Conservation (phyloP, 2,113 vertebrate genomes). For the Heterotis niloticus region DNA sequence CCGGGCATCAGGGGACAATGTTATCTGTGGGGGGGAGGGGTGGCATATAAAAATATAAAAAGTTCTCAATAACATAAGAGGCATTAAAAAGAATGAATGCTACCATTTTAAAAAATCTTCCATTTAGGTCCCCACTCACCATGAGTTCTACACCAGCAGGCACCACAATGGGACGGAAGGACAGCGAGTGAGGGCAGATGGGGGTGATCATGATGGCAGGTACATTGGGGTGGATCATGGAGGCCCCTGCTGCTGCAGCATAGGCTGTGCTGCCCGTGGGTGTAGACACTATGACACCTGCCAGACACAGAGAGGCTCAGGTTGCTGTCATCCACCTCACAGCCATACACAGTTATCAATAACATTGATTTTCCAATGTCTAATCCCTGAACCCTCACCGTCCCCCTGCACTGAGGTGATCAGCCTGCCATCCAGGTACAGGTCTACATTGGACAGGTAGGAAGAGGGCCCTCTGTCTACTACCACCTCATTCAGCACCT, state of each 20-base stretch:
- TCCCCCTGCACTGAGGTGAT: conserved; percentile 77
- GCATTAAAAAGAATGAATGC: no score
- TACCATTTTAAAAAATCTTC: no score
- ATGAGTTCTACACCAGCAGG: conserved; percentile 74
- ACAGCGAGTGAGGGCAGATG: conserved; percentile 76
- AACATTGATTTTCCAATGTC: no score
- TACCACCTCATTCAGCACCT: conserved; percentile 76
- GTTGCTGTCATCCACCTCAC: no score
- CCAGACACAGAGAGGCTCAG: not conserved
- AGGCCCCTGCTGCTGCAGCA: conserved; percentile 70
- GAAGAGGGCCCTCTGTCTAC: conserved; percentile 74
- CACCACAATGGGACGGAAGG: conserved; percentile 75
- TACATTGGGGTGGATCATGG: conserved; percentile 77
- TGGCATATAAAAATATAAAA: not conserved
- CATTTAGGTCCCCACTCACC: conserved; percentile 45
- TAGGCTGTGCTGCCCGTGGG: conserved; percentile 73
- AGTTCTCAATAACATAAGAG: no score
- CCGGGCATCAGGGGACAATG: conserved; percentile 69
- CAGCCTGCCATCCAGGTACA: conserved; percentile 71
- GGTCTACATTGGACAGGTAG: conserved; percentile 73
- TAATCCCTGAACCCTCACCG: conserved; percentile 48
- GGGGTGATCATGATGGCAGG: conserved; percentile 77
- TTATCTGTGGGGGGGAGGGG: conserved; percentile 55
- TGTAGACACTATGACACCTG: conserved; percentile 73
- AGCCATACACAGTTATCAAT: no score